phyloP scores from a whole-genome alignment of 2,797 vertebrate genomes.

The Pangasius macronema region DNA sequence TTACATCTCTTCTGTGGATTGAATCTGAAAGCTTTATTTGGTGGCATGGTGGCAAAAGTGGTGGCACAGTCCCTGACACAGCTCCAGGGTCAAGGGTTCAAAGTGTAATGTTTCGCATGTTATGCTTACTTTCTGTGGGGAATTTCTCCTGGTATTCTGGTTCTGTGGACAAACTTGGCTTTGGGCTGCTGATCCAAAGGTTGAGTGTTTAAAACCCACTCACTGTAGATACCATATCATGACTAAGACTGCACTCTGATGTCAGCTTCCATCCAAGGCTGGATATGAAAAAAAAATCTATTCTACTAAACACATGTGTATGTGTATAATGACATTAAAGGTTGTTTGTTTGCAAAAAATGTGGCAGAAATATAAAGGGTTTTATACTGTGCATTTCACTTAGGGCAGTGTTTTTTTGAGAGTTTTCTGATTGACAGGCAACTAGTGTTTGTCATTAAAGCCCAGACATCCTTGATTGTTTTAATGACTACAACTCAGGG shows the following conservation, averaged over 20 bases:
- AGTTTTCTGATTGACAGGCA: slow-evolving; percentile 21
- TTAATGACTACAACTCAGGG: slow-evolving; percentile 31
- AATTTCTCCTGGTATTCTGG: not conserved
- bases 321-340: not conserved
- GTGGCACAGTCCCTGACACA: not conserved
- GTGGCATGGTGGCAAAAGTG: not conserved
- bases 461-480: slow-evolving; percentile 32
- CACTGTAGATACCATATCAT: not conserved
- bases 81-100: not conserved
- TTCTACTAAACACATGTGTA: not conserved
- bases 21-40: not conserved
- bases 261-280: not conserved
- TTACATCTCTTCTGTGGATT: not conserved
- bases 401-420: not conserved
- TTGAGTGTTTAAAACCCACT: not conserved
- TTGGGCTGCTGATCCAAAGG: not conserved
- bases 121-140: not conserved
- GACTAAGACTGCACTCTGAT: not conserved
- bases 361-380: not conserved
- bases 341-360: not conserved
- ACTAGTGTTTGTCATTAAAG: slow-evolving; percentile 27
- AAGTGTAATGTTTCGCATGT: not conserved
- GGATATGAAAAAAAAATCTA: not conserved
- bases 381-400: not conserved
- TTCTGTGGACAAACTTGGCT: too few relatives aligned